Evolutionary conservation across 2,797 vertebrate genomes (phyloP), one percentile per base, ranked within the genome.

Genomic region (Propithecus deckenii): DNA sequence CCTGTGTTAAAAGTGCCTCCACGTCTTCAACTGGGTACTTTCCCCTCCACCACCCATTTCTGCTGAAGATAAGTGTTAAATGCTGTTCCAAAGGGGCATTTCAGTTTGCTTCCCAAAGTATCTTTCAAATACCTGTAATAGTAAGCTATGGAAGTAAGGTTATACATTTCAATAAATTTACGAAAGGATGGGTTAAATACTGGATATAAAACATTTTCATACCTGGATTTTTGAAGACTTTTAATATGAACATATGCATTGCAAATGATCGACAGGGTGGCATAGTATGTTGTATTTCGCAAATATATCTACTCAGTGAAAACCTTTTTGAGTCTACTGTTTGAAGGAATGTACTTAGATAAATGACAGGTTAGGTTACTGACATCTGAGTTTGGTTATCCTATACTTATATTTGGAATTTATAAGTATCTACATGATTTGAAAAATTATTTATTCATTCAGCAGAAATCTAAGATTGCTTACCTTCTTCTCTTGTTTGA

Each of bases 381-480:
- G 38, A 52, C 43, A 89, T 72, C 52, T 76, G 15, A 94, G 28
- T 10, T 12, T 92, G 38, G 46, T 74, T 74, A 76, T 81, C 61
- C 23, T 81, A 3, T 78, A 41, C 4, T 83, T 86, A 17, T 17
- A 20, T 79, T 91, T 83, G 86, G 67, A 89, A 96, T 57, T 84
- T 92, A 55, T 59, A 67, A 41, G 65, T 79, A 20, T 92, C 12
- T 78, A 65, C 15, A 43, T 52, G 41, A 50, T 67, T 93, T 96
- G 38, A 92, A 96, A 95, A 71, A 48, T 46, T 78, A 78, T 75
- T 74, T 91, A 63, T 74, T 81, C 13, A 78, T 69, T 95, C 15
- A 86, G 32, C 23, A 80, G 32, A 85, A 89, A 88, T 88, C 48
- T 74, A 85, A 86, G 43, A 69, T 67, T 95, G 17, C 7, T 85